These are phyloP conservation scores for Leptopilina boulardi DNA, from an alignment of 1,140 invertebrate genomes.

Conservation along the genomic window DNA sequence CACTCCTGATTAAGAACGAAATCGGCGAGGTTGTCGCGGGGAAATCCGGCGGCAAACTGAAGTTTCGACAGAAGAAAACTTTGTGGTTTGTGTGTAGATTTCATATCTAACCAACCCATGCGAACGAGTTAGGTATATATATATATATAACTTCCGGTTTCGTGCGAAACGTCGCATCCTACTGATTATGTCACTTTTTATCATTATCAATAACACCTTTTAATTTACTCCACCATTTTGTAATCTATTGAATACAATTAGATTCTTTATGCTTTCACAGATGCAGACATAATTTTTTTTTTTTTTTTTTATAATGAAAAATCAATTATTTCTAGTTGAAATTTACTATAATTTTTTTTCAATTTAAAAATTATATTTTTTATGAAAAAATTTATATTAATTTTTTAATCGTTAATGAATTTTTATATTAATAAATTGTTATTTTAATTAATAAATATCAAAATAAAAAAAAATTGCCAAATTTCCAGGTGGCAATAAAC, in stretches of 20 bases:
- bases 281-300: no score
- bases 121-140: neutral
- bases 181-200: slow-evolving; percentile 18
- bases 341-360: no score
- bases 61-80: slow-evolving; percentile 30
- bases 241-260: neutral
- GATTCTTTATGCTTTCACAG: neutral
- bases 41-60: slow-evolving; percentile 31
- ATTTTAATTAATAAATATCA: no score
- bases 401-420: no score
- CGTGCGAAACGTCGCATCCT: slow-evolving; percentile 29
- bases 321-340: no score
- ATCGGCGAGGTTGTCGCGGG: slow-evolving; percentile 4
- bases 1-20: neutral
- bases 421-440: no score
- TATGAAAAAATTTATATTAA: no score
- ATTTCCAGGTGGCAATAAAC: no score
- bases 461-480: no score
- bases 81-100: slow-evolving; percentile 18
- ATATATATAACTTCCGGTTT: neutral
- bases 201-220: slow-evolving; percentile 16
- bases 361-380: no score
- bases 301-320: no score
- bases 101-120: slow-evolving; percentile 10
- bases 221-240: neutral